Percentiles rank a stretch among this genome's conserved stretches.
phyloP scores from a whole-genome alignment of 2,888 invertebrate species.

The Mimumesa dahlbomi region DNA sequence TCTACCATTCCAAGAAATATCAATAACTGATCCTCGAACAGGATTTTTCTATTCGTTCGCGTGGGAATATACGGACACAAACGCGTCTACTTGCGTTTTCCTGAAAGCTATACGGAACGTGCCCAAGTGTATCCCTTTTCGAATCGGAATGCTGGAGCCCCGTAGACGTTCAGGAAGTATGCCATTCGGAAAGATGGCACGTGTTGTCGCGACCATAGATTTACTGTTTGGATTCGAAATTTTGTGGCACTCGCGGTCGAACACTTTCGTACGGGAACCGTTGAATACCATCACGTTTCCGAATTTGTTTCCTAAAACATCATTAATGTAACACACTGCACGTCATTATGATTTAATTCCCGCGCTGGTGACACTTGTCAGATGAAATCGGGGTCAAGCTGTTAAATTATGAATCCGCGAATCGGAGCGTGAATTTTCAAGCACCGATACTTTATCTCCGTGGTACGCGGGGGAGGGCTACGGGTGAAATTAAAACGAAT shows the following conservation, averaged over 20 bases:
- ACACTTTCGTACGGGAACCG: not conserved
- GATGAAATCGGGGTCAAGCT: conserved; percentile 22
- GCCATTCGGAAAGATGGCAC: conserved; percentile 39
- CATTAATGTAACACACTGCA: not conserved
- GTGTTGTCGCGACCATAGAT: conserved; percentile 27
- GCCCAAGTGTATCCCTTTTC: conserved; percentile 48
- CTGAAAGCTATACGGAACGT: conserved; percentile 37
- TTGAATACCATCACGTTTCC: not conserved
- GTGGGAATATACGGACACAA: conserved; percentile 32
- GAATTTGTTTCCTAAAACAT: not conserved
- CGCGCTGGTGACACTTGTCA: conserved; percentile 14
- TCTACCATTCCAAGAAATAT: conserved; percentile 50
- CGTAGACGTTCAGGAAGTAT: conserved; percentile 32
- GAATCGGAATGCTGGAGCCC: conserved; percentile 40
- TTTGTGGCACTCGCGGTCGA: not conserved
- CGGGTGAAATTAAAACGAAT: conserved; percentile 8
- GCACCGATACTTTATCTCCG: conserved; percentile 18
- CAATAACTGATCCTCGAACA: conserved; percentile 49
- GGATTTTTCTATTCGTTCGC: conserved; percentile 46
- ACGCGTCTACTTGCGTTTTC: conserved; percentile 5
- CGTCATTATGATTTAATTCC: conserved; percentile 15
- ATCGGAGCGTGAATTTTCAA: conserved; percentile 27
- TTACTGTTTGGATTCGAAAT: conserved; percentile 39
- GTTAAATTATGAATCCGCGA: conserved; percentile 38
- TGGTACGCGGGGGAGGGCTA: not conserved